Percentiles rank a stretch among this genome's conserved stretches.
Conservation (phyloP, 2,888 invertebrate genomes). For the Leptopilina drosophilae region DNA sequence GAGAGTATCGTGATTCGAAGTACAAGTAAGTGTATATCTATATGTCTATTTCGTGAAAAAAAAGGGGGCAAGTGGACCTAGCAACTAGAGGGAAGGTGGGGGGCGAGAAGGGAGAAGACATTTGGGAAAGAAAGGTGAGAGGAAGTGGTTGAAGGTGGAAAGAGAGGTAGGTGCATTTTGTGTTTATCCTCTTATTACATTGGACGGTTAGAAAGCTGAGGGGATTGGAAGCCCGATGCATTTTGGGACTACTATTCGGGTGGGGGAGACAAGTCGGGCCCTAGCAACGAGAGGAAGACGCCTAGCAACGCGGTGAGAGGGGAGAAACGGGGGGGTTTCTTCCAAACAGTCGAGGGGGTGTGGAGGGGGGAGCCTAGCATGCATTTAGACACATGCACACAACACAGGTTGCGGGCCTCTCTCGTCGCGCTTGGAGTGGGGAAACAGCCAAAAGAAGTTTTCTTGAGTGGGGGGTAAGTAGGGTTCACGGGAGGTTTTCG, state of each 20-base stretch:
- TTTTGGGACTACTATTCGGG: slow-evolving; percentile 76
- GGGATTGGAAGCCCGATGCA: slow-evolving; percentile 65
- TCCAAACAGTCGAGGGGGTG: slow-evolving; percentile 52
- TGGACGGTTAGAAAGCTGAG: slow-evolving; percentile 63
- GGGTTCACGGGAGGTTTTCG: slow-evolving; percentile 77
- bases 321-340: slow-evolving; percentile 53
- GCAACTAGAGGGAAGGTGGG: slow-evolving; percentile 69
- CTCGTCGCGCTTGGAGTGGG: slow-evolving; percentile 56
- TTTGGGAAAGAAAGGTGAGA: slow-evolving; percentile 44
- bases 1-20: slow-evolving; percentile 44
- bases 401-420: slow-evolving; percentile 43
- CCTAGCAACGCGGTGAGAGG: slow-evolving; percentile 55
- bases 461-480: slow-evolving; percentile 75
- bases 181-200: slow-evolving; percentile 56
- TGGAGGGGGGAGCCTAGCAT: slow-evolving; percentile 71
- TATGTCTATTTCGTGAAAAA: slow-evolving; percentile 64
- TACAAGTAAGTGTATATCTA: slow-evolving; percentile 52
- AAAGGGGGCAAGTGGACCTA: slow-evolving; percentile 73
- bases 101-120: slow-evolving; percentile 24
- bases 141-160: slow-evolving; percentile 42
- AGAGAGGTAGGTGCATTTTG: slow-evolving; percentile 44
- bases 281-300: slow-evolving; percentile 75
- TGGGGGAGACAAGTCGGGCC: slow-evolving; percentile 66
- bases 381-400: slow-evolving; percentile 73
- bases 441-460: slow-evolving; percentile 65